Evolutionary conservation across 2,113 vertebrate species (phyloP).

Genomic region (Thunnus thynnus): DNA sequence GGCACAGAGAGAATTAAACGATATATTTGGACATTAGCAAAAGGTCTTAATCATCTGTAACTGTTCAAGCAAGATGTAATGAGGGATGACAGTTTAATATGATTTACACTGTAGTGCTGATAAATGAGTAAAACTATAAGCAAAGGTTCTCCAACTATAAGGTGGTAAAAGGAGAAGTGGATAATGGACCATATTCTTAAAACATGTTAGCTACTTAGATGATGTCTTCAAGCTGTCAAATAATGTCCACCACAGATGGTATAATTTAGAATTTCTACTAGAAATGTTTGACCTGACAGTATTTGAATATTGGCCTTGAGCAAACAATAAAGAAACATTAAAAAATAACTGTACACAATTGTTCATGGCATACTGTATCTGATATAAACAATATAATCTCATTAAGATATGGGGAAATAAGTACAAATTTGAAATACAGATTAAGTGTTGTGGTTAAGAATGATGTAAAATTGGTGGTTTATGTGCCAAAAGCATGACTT

Average conservation of each 20-base stretch:
- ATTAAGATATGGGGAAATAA: neutral
- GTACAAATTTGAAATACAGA: neutral
- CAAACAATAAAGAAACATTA: neutral
- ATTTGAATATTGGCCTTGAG: neutral
- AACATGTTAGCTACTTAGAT: neutral
- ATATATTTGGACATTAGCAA: neutral
- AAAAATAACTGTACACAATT: too few relatives aligned
- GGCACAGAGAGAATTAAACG: constrained; percentile 24
- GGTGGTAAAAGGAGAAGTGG: neutral
- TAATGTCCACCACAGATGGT: neutral
- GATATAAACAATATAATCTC: too few relatives aligned
- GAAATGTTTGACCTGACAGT: too few relatives aligned
- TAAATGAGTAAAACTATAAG: constrained; percentile 1
- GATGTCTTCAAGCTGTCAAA: neutral
- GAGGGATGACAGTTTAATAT: neutral
- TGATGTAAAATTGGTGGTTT: too few relatives aligned
- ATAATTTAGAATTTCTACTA: too few relatives aligned
- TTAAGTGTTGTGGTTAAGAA: neutral
- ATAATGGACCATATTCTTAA: neutral
- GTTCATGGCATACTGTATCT: too few relatives aligned
- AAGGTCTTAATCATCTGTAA: constrained; percentile 12
- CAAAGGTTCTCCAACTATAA: neutral
- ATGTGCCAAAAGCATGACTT: too few relatives aligned
- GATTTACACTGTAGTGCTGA: neutral
- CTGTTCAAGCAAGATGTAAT: neutral